Conservation (phyloP, 1,140 invertebrate genomes). For the Procambarus virginalis region DNA sequence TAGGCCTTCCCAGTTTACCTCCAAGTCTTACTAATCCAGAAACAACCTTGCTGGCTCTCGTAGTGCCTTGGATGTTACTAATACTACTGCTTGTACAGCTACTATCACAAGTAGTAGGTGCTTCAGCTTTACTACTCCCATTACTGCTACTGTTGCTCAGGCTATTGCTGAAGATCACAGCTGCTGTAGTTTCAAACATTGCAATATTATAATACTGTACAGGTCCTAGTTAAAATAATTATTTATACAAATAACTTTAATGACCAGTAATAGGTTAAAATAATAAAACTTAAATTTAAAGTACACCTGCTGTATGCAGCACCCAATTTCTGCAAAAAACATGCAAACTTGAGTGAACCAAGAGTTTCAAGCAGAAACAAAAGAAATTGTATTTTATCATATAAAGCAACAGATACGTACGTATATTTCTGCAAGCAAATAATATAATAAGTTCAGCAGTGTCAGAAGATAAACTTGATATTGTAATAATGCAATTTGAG, state of each 20-base stretch:
- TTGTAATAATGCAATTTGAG: not conserved
- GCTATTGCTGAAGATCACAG: constrained; percentile 56
- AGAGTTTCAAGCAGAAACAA: not conserved
- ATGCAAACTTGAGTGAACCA: not conserved
- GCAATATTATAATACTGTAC: not conserved
- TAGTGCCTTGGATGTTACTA: not conserved
- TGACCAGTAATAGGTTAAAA: not conserved
- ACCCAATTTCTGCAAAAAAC: not conserved
- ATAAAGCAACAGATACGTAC: too few species aligned
- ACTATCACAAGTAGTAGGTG: constrained; percentile 13
- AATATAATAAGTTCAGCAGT: not conserved
- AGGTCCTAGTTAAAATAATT: not conserved
- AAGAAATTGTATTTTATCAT: not conserved
- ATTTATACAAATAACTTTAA: not conserved
- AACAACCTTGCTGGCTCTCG: constrained; percentile 55
- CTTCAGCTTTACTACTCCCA: not conserved
- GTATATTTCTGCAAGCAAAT: too few species aligned
- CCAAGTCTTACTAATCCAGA: constrained; percentile 46
- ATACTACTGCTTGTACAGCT: constrained; percentile 1
- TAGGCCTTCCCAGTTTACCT: constrained; percentile 52
- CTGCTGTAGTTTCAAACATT: constrained; percentile 33
- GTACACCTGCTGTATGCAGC: not conserved
- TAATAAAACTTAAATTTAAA: not conserved
- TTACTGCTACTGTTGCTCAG: constrained; percentile 23
- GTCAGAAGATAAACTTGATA: not conserved